These are phyloP conservation scores for Nothocercus nigrocapillus DNA, from an alignment of 2,113 vertebrate species.

Conservation along the genomic window DNA sequence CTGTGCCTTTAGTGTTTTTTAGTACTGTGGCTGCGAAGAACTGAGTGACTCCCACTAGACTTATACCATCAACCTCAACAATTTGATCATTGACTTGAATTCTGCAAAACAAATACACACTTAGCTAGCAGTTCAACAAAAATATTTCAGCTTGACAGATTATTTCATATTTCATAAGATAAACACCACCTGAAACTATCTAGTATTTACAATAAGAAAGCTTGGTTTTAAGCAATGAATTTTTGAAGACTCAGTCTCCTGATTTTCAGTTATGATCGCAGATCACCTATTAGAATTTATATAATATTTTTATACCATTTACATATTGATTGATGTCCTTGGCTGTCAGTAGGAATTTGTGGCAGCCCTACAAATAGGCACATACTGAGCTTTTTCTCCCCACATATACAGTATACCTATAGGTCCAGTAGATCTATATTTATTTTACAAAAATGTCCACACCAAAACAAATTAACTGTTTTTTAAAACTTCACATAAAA, in stretches of 20 bases:
- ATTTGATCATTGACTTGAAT: conserved; percentile 95
- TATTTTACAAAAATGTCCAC: not conserved
- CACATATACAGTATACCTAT: not conserved
- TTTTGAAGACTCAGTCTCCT: not conserved
- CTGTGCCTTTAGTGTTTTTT: conserved; percentile 93
- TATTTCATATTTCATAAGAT: not conserved
- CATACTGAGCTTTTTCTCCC: not conserved
- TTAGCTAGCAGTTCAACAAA: not conserved
- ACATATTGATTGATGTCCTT: not conserved
- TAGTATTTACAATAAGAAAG: not conserved
- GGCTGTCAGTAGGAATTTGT: not conserved
- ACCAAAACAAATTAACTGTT: fast-evolving
- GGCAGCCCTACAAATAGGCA: not conserved
- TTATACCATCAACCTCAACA: conserved; percentile 91
- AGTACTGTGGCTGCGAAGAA: conserved; percentile 92
- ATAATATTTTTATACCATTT: not conserved
- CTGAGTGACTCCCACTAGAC: conserved; percentile 92
- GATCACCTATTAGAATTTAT: not conserved
- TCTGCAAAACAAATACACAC: conserved; percentile 72
- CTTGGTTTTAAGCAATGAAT: not conserved
- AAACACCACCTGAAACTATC: not conserved
- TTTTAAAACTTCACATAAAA: not conserved
- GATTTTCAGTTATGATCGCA: not conserved
- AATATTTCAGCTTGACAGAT: not conserved
- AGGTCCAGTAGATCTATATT: not conserved